These are phyloP conservation scores for Abrostola tripartita DNA, from an alignment of 2,888 invertebrate species.

Conservation along the genomic window DNA sequence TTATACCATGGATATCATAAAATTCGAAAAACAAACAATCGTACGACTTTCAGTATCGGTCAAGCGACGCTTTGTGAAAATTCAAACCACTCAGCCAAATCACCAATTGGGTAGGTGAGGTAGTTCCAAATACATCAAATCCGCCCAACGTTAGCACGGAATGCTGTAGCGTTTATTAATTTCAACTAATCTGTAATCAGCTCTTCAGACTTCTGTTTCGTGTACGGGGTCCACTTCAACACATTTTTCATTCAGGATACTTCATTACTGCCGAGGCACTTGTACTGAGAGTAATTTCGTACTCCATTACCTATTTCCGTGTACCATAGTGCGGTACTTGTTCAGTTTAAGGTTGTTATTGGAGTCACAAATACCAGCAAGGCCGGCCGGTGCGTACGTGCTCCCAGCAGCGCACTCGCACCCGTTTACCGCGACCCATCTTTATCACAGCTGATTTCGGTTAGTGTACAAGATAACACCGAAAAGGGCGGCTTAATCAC, in stretches of 20 bases:
- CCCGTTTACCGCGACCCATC: slow-evolving; percentile 45
- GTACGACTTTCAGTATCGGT: not conserved
- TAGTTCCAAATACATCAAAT: not conserved
- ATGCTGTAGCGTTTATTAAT: slow-evolving; percentile 5
- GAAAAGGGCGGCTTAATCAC: slow-evolving; percentile 49
- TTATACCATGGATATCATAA: too few species aligned
- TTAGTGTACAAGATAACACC: slow-evolving; percentile 25
- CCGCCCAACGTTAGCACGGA: not conserved
- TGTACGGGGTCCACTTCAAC: slow-evolving; percentile 2
- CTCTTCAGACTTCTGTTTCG: slow-evolving; percentile 3
- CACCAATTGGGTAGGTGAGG: not conserved
- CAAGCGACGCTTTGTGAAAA: not conserved
- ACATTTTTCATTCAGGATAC: slow-evolving; percentile 21
- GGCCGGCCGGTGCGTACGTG: slow-evolving; percentile 73
- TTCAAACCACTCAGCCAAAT: not conserved
- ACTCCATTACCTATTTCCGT: slow-evolving; percentile 32
- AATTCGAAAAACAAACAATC: not conserved
- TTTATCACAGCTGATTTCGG: slow-evolving; percentile 37
- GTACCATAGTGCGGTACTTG: slow-evolving; percentile 28
- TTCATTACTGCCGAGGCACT: slow-evolving; percentile 13
- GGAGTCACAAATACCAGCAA: slow-evolving; percentile 56
- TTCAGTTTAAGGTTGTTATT: slow-evolving; percentile 46
- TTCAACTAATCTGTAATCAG: slow-evolving; percentile 7
- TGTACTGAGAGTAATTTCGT: slow-evolving; percentile 19
- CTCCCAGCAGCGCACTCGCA: slow-evolving; percentile 60